Evolutionary conservation across 2,797 vertebrate genomes (phyloP), one percentile per base, ranked within the genome.

Genomic region (Dromococcyx pavoninus): DNA sequence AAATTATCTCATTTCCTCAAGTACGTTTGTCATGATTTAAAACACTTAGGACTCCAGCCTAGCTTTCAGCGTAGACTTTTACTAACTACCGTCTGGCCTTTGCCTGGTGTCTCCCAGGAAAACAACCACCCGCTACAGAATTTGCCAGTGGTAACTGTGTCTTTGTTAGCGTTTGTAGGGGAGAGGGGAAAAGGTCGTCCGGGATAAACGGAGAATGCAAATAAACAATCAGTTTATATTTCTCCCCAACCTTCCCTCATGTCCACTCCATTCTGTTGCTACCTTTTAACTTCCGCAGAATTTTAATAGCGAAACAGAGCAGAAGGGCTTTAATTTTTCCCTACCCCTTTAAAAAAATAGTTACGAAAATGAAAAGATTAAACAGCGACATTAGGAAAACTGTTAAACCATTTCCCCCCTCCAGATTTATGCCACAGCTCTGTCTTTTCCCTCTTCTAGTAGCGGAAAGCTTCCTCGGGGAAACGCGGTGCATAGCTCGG

Each of bases 141-240:
- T 83, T 66, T 67, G 39, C 30, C 30, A 0, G 30, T 39, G 30
- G 17, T 46, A 46, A 64, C 37, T 7, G 5, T 64, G 8, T 35
- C 33, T 25, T 17, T 41, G 18, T 33, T 54, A 17, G 1, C 5
- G 15, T 61, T 87, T 57, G 19, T 19, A 28, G 57, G 19, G 15
- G 7, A 5, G 44, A n/a, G n/a, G 13, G 39, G 22, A 22, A 16
- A 57, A 3, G 5, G 1, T 37, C 5, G 2, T 22, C 17, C 25
- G 24, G 33, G 15, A 53, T 33, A 62, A 87, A 60, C 1, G 27
- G 23, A 69, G 23, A 81, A 77, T 0, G 8, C 28, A 74, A 93
- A 81, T 1, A 14, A 41, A 4, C 8, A 19, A 33, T 33, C 2
- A 0, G 37, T 70, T 50, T 71, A 11, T 18, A 43, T 3, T 23